Conservation (phyloP, 1,140 invertebrate genomes). For the Rhynchophorus ferrugineus region DNA sequence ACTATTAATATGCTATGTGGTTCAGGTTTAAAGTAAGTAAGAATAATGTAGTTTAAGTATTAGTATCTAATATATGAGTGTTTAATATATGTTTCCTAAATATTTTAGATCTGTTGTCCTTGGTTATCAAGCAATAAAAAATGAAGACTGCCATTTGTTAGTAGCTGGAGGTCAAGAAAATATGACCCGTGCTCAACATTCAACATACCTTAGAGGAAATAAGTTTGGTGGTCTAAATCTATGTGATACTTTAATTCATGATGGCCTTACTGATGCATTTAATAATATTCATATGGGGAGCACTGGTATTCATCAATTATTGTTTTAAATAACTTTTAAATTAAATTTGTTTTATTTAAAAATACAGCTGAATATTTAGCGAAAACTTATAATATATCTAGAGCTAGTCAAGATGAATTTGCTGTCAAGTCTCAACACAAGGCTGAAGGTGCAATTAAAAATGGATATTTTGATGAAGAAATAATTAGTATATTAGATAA, state of each 20-base stretch:
- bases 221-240: conserved; percentile 64
- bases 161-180: conserved; percentile 80
- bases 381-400: conserved; percentile 57
- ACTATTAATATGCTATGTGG: conserved; percentile 82
- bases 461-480: conserved; percentile 63
- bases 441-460: conserved; percentile 54
- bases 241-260: conserved; percentile 63
- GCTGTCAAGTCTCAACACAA: conserved; percentile 66
- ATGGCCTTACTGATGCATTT: conserved; percentile 79
- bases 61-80: not conserved
- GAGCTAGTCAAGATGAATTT: conserved; percentile 70
- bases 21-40: conserved; percentile 66
- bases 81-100: not conserved
- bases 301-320: conserved; percentile 52
- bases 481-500: conserved; percentile 57
- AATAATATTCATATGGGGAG: conserved; percentile 73
- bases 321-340: conserved; percentile 9
- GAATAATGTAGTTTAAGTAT: not conserved
- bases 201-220: conserved; percentile 55
- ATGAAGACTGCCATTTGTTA: conserved; percentile 62
- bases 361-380: conserved; percentile 80
- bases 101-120: conserved; percentile 55
- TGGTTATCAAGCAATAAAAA: conserved; percentile 63
- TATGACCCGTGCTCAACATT: conserved; percentile 77
- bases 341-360: too few species aligned